Base-by-base conservation (phyloP, 2,888 invertebrate genomes). In the Microdon myrmicae region DNA sequence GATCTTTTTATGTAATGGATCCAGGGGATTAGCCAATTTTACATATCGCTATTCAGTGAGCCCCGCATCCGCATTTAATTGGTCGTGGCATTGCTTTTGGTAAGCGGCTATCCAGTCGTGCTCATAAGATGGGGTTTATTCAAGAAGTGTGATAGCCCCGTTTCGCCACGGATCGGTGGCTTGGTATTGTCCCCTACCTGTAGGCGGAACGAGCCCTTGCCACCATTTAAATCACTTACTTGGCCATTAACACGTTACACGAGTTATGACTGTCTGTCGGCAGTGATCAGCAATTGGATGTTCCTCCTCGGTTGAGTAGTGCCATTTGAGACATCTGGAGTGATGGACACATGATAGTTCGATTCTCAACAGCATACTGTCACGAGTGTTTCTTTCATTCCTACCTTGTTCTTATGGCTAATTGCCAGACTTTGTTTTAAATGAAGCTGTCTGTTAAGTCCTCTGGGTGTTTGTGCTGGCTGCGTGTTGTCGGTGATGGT, bases 171-270 rank as follows among this genome's bases (percentile, higher is more conserved):
- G n/a, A n/a, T n/a, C n/a, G n/a, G n/a, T n/a, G n/a, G n/a, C n/a
- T n/a, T n/a, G n/a, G n/a, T n/a, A n/a, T n/a, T n/a, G n/a, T n/a
- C n/a, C n/a, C n/a, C n/a, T n/a, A n/a, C n/a, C n/a, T n/a, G n/a
- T n/a, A 38, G 28, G 35, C 34, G 23, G 58, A 58, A 64, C 53
- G 47, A 58, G 58, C 53, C 47, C 47, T 47, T 47, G 38, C 47
- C 28, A 51, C 58, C 64, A 64, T 56, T 51, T 51, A 39, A 43
- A 64, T 47, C 58, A 45, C 47, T 39, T 58, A 41, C 26, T 28
- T 43, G 41, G 58, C 51, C 64, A 51, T 64, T 64, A 64, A 64
- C 64, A 58, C 51, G 58, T 51, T 47, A n/a, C n/a, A n/a, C 47
- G 45, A 43, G 64, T 64, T 64, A 64, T 58, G 64, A 64, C 53